phyloP scores from a whole-genome alignment of 2,113 vertebrate genomes.

The Stictonetta naevosa region DNA sequence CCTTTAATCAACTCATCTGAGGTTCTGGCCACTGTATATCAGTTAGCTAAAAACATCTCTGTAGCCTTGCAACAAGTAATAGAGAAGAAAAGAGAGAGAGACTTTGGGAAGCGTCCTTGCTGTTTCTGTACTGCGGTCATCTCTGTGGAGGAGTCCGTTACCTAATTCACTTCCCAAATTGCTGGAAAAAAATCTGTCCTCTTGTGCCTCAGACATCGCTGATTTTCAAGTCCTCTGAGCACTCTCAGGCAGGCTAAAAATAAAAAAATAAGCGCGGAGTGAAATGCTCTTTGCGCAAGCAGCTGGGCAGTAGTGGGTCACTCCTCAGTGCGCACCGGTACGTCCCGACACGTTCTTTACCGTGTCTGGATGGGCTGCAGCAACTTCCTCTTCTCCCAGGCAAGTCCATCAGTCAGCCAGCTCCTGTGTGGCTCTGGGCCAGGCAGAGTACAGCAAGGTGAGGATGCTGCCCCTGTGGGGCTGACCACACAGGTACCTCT shows the following conservation, averaged over 20 bases:
- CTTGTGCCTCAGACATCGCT: not conserved
- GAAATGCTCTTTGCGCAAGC: not conserved
- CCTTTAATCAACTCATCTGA: slow-evolving; percentile 39
- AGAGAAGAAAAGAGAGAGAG: not conserved
- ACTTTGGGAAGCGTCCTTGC: not conserved
- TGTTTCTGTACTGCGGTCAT: not conserved
- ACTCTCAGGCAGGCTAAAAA: not conserved
- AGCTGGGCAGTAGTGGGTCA: not conserved
- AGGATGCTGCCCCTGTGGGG: not conserved
- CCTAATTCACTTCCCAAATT: not conserved
- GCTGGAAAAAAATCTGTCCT: not conserved
- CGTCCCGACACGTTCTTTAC: not conserved
- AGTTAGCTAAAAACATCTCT: slow-evolving; percentile 1
- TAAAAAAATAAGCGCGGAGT: not conserved
- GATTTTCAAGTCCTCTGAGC: not conserved
- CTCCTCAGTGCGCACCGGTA: rapidly evolving
- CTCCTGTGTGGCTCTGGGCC: not conserved
- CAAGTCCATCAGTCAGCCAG: rapidly evolving
- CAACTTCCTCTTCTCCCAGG: rapidly evolving
- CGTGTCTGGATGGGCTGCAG: not conserved
- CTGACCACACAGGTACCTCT: not conserved
- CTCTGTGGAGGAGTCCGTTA: not conserved
- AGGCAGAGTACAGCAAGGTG: rapidly evolving
- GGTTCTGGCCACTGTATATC: not conserved
- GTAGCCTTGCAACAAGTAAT: not conserved